These are phyloP conservation scores for Andrena flavipes DNA, from an alignment of 2,888 invertebrate genomes.

Conservation along the genomic window DNA sequence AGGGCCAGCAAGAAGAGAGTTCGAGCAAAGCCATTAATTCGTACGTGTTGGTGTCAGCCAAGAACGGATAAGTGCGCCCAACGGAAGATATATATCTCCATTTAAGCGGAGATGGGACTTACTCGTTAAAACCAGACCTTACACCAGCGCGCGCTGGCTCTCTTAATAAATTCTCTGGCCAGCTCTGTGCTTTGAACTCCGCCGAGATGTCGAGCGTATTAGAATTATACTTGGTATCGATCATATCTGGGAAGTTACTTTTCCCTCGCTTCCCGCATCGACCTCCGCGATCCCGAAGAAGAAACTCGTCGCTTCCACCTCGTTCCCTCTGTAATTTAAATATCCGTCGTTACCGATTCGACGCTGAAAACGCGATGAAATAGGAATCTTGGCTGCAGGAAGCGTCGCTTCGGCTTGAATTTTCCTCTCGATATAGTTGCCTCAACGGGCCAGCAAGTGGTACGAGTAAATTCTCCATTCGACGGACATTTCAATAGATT, in stretches of 20 bases:
- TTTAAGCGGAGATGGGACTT: constrained; percentile 81
- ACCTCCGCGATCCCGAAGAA: neutral
- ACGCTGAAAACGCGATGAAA: neutral
- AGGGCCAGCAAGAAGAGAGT: constrained; percentile 70
- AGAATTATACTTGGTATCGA: constrained; percentile 59
- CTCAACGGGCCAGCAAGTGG: neutral
- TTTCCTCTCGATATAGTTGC: neutral
- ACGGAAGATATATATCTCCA: constrained; percentile 83
- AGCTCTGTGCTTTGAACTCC: constrained; percentile 27
- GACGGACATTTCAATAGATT: neutral
- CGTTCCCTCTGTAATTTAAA: constrained; percentile 16
- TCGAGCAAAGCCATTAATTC: constrained; percentile 81
- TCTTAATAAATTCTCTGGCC: constrained; percentile 74
- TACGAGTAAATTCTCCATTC: neutral
- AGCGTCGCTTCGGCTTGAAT: neutral
- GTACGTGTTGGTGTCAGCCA: constrained; percentile 83
- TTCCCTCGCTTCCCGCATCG: neutral
- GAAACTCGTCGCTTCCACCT: constrained; percentile 17
- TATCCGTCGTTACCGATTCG: constrained; percentile 25
- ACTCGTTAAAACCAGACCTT: constrained; percentile 82
- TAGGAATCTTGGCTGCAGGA: neutral
- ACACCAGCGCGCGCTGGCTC: constrained; percentile 58
- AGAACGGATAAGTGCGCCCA: constrained; percentile 83
- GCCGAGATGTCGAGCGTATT: constrained; percentile 42
- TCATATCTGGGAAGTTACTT: constrained; percentile 17